Evolutionary conservation across 2,113 vertebrate genomes (phyloP).

Genomic region (Alethe diademata): DNA sequence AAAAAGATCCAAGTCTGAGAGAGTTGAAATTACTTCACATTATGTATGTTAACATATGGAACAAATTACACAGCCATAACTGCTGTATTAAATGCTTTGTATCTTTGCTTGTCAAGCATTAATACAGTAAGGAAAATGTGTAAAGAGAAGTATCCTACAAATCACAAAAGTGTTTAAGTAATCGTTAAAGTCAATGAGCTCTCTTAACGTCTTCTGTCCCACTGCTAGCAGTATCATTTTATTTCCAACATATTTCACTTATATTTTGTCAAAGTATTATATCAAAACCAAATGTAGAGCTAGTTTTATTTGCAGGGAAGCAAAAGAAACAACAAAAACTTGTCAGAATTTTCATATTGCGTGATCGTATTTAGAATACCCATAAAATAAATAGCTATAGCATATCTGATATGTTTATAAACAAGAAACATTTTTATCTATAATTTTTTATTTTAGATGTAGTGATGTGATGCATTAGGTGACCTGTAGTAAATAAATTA

Average conservation of each 20-base stretch:
- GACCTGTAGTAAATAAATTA: neutral
- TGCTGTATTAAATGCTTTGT: conserved; percentile 26
- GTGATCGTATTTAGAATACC: neutral
- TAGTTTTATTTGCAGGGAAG: neutral
- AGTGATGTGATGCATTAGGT: neutral
- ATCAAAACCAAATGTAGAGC: conserved; percentile 33
- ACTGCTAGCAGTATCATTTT: neutral
- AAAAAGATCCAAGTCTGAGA: conserved; percentile 54
- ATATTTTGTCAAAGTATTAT: neutral
- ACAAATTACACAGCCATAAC: conserved; percentile 19
- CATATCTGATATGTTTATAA: neutral
- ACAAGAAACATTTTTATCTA: neutral
- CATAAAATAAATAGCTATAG: neutral
- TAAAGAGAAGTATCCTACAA: conserved; percentile 21
- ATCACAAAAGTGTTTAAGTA: conserved; percentile 7
- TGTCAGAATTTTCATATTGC: neutral
- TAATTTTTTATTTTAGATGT: neutral
- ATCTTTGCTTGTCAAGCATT: conserved; percentile 56
- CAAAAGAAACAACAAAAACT: neutral
- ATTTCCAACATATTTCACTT: neutral
- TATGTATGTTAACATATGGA: conserved; percentile 56
- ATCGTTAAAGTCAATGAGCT: neutral
- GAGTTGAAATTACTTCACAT: conserved; percentile 42
- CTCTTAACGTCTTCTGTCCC: conserved; percentile 21
- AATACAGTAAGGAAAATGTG: conserved; percentile 36